Conservation (phyloP, 2,888 invertebrate species). For the Clivina fossor region DNA sequence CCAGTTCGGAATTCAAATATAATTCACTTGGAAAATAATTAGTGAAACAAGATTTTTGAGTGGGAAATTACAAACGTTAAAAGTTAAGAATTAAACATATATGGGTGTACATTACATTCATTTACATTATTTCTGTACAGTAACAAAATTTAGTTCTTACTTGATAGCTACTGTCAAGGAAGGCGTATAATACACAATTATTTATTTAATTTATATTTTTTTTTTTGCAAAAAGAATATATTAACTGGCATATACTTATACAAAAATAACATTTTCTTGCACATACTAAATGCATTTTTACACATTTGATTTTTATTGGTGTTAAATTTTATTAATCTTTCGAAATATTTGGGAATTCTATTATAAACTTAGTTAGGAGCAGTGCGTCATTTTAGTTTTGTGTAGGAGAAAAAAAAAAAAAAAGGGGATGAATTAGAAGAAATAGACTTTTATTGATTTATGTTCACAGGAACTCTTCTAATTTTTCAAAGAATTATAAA, state of each 20-base stretch:
- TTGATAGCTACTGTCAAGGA: conserved; percentile 29
- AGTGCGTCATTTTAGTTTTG: not conserved
- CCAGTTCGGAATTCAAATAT: not conserved
- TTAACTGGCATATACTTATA: conserved; percentile 12
- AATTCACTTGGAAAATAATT: not conserved
- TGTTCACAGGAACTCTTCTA: conserved; percentile 1
- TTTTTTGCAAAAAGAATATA: no score
- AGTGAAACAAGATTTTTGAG: conserved; percentile 9
- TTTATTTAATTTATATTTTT: no score
- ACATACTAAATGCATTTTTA: not conserved
- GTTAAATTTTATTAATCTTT: conserved; percentile 16
- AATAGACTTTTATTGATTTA: not conserved
- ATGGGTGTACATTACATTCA: conserved; percentile 19
- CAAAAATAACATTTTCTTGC: conserved; percentile 16
- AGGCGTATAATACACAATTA: conserved; percentile 4
- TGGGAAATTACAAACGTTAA: conserved; percentile 12
- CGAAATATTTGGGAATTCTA: not conserved
- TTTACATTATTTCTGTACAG: conserved; percentile 26
- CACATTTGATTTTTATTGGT: conserved; percentile 17
- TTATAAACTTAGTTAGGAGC: not conserved
- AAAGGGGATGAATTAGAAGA: not conserved
- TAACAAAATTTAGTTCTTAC: conserved; percentile 20
- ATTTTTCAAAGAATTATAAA: conserved; percentile 12
- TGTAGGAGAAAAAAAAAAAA: conserved; percentile 3
- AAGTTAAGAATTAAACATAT: conserved; percentile 13